Percentiles rank a stretch among this genome's conserved stretches.
Conservation (phyloP, 2,888 invertebrate species). For the Gryllus longicercus region DNA sequence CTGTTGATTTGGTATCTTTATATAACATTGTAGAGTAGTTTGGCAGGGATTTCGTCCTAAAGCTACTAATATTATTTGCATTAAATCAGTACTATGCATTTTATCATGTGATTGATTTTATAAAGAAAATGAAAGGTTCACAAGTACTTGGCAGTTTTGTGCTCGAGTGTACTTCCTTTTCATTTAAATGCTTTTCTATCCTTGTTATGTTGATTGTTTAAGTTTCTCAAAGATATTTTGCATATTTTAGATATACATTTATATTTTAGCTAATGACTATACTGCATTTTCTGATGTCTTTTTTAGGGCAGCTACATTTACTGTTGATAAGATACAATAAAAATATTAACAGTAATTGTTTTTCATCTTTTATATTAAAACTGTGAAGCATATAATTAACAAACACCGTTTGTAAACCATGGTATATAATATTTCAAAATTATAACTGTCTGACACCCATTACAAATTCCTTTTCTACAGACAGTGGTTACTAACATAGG, state of each 20-base stretch:
- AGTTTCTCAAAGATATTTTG: not conserved
- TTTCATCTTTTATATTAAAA: not conserved
- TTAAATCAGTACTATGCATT: too few species aligned
- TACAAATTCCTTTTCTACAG: too few species aligned
- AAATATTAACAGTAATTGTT: not conserved
- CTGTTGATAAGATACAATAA: not conserved
- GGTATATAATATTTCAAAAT: too few species aligned
- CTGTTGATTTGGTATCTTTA: too few species aligned
- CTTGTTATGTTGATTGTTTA: not conserved
- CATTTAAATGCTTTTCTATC: not conserved
- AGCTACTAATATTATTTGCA: too few species aligned
- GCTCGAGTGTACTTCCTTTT: not conserved
- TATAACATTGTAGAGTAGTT: too few species aligned
- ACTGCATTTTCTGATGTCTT: not conserved
- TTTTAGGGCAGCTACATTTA: not conserved
- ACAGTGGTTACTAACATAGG: too few species aligned
- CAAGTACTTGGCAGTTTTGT: not conserved
- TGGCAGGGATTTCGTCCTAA: too few species aligned
- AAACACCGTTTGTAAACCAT: too few species aligned
- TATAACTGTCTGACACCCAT: too few species aligned
- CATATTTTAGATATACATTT: conserved; percentile 8
- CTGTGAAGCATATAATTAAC: not conserved
- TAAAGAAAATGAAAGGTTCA: too few species aligned
- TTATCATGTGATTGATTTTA: too few species aligned
- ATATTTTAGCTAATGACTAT: not conserved